phyloP scores from a whole-genome alignment of 2,888 invertebrate genomes.

The Apantesis nais region DNA sequence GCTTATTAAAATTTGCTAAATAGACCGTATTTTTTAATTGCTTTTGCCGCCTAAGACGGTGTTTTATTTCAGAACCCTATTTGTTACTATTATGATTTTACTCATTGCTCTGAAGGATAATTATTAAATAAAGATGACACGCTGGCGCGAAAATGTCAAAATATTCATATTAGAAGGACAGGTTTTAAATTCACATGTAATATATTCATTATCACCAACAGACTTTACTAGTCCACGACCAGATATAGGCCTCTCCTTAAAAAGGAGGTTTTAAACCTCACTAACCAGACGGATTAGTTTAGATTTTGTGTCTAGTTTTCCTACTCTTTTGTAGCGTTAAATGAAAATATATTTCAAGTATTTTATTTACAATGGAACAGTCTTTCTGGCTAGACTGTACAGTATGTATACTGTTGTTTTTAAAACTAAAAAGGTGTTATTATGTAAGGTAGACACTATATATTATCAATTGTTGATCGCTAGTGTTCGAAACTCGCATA shows the following conservation, averaged over 20 bases:
- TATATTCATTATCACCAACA: too few species aligned
- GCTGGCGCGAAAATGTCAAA: background rate
- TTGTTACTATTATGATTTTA: background rate
- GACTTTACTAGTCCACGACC: too few species aligned
- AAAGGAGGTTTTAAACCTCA: too few species aligned
- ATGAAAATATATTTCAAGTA: background rate
- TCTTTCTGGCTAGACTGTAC: background rate
- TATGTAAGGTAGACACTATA: background rate
- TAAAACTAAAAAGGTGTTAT: background rate
- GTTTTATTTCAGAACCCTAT: background rate
- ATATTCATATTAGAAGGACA: background rate
- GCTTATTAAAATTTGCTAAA: background rate
- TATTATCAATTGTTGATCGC: background rate
- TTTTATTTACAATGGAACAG: background rate
- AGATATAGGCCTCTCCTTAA: too few species aligned
- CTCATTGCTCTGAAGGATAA: background rate
- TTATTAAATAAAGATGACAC: background rate
- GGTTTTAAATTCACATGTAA: background rate
- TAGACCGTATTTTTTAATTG: background rate
- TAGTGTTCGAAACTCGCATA: constrained; percentile 4
- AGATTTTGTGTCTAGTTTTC: too few species aligned
- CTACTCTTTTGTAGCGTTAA: too few species aligned
- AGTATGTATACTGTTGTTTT: background rate
- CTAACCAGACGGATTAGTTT: too few species aligned
- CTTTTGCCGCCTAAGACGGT: background rate